Evolutionary conservation across 2,113 vertebrate genomes (phyloP).

Genomic region (Thymallus thymallus): DNA sequence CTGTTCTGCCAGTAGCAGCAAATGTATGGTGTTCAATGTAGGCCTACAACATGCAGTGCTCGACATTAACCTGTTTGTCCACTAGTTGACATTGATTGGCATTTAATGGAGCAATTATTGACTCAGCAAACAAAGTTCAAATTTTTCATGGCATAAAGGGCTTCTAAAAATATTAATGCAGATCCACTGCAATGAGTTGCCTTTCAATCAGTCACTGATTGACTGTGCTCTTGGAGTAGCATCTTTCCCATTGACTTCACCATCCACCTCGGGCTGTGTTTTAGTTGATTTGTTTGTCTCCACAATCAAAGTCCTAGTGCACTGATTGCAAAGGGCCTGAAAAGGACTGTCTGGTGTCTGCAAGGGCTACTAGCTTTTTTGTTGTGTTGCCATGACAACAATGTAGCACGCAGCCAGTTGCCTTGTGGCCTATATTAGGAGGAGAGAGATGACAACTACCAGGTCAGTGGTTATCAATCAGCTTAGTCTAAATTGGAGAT

Average conservation of each 20-base stretch:
- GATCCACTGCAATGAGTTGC: constrained; percentile 6
- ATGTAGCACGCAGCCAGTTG: neutral
- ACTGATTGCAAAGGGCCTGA: constrained; percentile 20
- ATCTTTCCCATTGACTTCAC: constrained; percentile 20
- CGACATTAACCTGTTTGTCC: too few species aligned
- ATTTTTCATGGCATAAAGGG: neutral
- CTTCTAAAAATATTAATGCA: constrained; percentile 15
- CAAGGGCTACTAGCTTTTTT: neutral
- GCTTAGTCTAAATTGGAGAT: neutral
- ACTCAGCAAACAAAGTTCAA: constrained; percentile 9
- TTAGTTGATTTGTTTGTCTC: constrained; percentile 17
- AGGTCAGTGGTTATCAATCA: neutral
- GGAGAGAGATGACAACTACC: neutral
- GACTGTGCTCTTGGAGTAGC: neutral
- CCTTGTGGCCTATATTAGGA: neutral
- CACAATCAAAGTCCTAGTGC: neutral
- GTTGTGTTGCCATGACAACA: neutral
- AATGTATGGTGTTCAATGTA: too few species aligned
- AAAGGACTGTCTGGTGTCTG: neutral
- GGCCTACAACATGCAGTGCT: too few species aligned
- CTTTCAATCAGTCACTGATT: constrained; percentile 19
- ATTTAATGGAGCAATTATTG: constrained; percentile 20
- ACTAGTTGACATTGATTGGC: constrained; percentile 12
- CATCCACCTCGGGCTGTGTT: constrained; percentile 1
- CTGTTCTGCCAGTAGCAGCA: too few species aligned